Percentiles rank a stretch among this genome's conserved stretches.
phyloP scores from a whole-genome alignment of 53 echinoderm and acorn worm species.

The Hippasteria phrygiana region DNA sequence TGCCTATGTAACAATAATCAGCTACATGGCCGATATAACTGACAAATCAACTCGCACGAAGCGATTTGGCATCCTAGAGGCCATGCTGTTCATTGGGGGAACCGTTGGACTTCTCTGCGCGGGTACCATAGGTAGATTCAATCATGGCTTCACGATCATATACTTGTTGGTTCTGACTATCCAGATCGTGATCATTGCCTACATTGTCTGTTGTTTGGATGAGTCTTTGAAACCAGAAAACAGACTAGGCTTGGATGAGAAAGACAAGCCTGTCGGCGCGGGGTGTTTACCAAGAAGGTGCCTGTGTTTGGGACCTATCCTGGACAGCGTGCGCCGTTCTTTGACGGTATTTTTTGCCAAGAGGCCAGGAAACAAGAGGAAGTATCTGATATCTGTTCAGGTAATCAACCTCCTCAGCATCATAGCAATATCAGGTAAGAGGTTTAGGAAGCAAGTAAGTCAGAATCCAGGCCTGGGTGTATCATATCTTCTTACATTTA shows the following conservation, averaged over 20 bases:
- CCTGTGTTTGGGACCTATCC: conserved; percentile 52
- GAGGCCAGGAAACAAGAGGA: conserved; percentile 78
- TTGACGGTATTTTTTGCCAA: conserved; percentile 69
- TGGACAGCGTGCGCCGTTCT: conserved; percentile 72
- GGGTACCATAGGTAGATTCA: conserved; percentile 53
- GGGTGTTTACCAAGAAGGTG: conserved; percentile 29
- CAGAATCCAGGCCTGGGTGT: too few relatives aligned
- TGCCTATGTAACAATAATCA: conserved; percentile 71
- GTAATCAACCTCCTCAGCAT: conserved; percentile 70
- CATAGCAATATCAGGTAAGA: conserved; percentile 77
- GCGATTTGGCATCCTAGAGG: conserved; percentile 83
- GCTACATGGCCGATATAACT: conserved; percentile 87
- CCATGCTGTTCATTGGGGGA: conserved; percentile 86
- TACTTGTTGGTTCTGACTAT: conserved; percentile 68
- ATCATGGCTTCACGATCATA: conserved; percentile 66
- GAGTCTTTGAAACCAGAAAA: conserved; percentile 76
- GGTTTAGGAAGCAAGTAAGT: not conserved
- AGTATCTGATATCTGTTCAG: conserved; percentile 70
- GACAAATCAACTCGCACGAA: conserved; percentile 72
- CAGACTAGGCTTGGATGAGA: conserved; percentile 31
- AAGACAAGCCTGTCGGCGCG: conserved; percentile 50
- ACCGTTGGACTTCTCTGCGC: conserved; percentile 74
- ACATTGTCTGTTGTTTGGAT: conserved; percentile 62
- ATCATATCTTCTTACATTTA: too few relatives aligned
- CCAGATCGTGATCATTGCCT: conserved; percentile 66